Base-by-base conservation (phyloP, 2,888 invertebrate genomes). In the Orchesellides sinensis region DNA sequence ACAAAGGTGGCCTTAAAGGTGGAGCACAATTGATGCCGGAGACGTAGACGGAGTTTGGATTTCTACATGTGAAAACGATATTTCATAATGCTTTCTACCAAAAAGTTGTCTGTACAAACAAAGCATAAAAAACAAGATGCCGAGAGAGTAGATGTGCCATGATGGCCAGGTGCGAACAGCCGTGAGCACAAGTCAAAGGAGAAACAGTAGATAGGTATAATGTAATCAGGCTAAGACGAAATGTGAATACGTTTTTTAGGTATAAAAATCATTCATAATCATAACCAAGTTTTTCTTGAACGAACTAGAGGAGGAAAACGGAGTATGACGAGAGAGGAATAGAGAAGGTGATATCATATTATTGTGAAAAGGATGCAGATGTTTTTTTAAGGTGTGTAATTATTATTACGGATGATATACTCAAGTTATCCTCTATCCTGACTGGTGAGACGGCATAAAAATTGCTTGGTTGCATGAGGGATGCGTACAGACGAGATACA, bases 291-390 rank as follows among this genome's bases (percentile, higher is more conserved):
- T 35, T 35, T 35, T n/a, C n/a, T n/a, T 35, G 35, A 35, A 35
- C 5, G 35, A 35, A 35, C 12, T 8, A n/a, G 19, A 54, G 12
- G 8, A 2, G 19, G 23, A 19, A 21, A n/a, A 25, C 8, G 12
- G 25, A 14, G 54, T 14, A 29, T 59, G 32, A 59, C 6, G 49
- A 19, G 19, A 49, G 49, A 17, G 19, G 49, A 47, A n/a, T n/a
- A 40, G 40, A 8, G 40, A 32, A 32, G 10, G 10, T n/a, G 10
- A 40, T n/a, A 40, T 40, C 2, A n/a, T 40, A 5, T 40, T 40
- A 10, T 14, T 5, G n/a, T n/a, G 40, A 40, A 40, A n/a, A 75
- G 78, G 78, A 78, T 78, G 78, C 78, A 78, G 78, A 78, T 78
- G 78, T 66, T 77, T 68, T 29, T 54, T 27, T 54, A 5, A 29